Evolutionary conservation across 2,113 vertebrate genomes (phyloP).

Genomic region (Ariopsis seemanni): DNA sequence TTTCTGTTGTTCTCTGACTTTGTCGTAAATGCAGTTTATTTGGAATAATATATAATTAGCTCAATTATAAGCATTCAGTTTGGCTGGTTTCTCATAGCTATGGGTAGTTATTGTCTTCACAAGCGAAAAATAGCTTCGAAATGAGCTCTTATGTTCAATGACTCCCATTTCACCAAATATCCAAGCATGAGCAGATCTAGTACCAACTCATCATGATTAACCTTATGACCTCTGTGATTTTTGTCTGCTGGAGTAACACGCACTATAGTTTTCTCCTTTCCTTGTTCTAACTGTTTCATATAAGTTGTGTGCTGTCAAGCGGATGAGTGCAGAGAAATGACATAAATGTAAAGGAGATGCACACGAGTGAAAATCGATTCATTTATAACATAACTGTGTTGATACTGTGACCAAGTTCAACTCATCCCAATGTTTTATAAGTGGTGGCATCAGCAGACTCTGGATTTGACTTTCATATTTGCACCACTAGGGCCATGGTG

Average conservation of each 20-base stretch:
- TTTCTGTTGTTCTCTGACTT: not conserved
- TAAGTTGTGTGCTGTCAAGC: not conserved
- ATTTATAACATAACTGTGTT: not conserved
- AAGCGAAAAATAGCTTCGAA: not conserved
- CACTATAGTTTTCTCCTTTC: not conserved
- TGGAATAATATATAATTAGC: not conserved
- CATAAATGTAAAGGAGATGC: not conserved
- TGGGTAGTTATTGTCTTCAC: not conserved
- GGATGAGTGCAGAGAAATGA: not conserved
- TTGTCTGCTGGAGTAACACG: not conserved
- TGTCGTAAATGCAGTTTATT: not conserved
- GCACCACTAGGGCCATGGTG: slow-evolving; percentile 24
- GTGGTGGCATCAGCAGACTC: not conserved
- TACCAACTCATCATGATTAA: not conserved
- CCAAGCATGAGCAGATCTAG: not conserved
- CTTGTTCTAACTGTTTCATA: not conserved
- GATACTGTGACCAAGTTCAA: not conserved
- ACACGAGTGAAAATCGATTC: not conserved
- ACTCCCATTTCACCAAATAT: not conserved
- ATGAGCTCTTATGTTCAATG: not conserved
- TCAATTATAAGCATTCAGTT: not conserved
- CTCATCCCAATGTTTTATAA: not conserved
- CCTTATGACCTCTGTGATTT: not conserved
- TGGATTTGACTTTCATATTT: not conserved
- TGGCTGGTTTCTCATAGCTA: not conserved